Base-by-base conservation (phyloP, 37 sponge, comb jelly and placozoan species). In the Halisarca cf. caerulea region DNA sequence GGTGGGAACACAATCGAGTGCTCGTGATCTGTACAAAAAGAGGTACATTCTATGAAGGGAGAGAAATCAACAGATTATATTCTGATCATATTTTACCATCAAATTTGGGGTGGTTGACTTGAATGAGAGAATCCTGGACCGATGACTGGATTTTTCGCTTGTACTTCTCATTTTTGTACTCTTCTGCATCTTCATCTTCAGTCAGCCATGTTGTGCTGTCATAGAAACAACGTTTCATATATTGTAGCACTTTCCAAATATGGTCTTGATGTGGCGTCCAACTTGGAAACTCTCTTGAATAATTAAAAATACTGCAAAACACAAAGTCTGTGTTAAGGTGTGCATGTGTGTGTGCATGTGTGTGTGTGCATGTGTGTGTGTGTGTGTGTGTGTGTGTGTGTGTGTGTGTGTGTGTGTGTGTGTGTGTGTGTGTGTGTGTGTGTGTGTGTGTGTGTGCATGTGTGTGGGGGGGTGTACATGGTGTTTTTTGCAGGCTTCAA, bases 261-360 rank as follows among this genome's bases (percentile, higher is more conserved):
- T 92, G 92, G 74, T 88, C 84, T 2, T 24, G 66, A 15, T 51
- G 66, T 34, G 86, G 80, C 18, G 88, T 82, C 92, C 92, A 92
- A 23, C 71, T 25, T 23, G 92, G 92, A 43, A 92, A 92, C 7
- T 34, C 86, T 41, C 86, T 43, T 3, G 81, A 53, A 55, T 88
- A 73, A 71, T 92, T 92, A 43, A 91, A 60, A 37, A 81, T 78
- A 6, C 92, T 91, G 83, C 15, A 66, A 3, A 35, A 14, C 7
- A 44, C 17, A 59, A 62, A 82, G 39, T n/a, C n/a, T n/a, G n/a
- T n/a, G n/a, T n/a, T n/a, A n/a, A n/a, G n/a, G n/a, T n/a, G n/a
- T n/a, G n/a, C n/a, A n/a, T n/a, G n/a, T n/a, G n/a, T n/a, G n/a
- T n/a, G n/a, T n/a, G n/a, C n/a, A n/a, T n/a, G n/a, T n/a, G n/a